Percentiles rank a stretch among this genome's conserved stretches.
phyloP scores from a whole-genome alignment of 2,888 invertebrate species.

The Scaptomyza caliginosa region DNA sequence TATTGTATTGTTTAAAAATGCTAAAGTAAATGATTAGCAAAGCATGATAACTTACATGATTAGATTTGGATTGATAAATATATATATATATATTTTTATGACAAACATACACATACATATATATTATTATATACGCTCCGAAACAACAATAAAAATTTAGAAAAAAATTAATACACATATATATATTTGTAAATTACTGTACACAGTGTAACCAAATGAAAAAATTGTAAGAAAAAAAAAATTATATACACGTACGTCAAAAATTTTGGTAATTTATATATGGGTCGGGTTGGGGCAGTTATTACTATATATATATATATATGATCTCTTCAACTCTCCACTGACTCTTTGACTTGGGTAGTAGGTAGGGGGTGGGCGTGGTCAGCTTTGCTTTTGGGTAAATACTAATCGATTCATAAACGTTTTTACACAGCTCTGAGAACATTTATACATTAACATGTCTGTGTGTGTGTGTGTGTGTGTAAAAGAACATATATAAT shows the following conservation, averaged over 20 bases:
- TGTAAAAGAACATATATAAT: no score
- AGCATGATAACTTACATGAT: conserved; percentile 39
- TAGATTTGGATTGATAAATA: background rate
- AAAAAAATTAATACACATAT: conserved; percentile 18
- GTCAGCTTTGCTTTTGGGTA: conserved; percentile 8
- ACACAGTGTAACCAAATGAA: conserved; percentile 49
- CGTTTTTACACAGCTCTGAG: conserved; percentile 61
- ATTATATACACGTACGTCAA: conserved; percentile 84
- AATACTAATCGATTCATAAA: conserved; percentile 82
- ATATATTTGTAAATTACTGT: conserved; percentile 36
- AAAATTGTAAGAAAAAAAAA: conserved; percentile 77
- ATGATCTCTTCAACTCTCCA: conserved; percentile 38
- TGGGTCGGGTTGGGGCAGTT: background rate
- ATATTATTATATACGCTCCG: conserved; percentile 1
- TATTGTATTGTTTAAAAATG: conserved; percentile 16
- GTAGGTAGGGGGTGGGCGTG: conserved; percentile 3
- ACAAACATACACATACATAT: conserved; percentile 29
- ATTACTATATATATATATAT: background rate
- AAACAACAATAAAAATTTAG: conserved; percentile 55
- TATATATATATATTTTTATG: conserved; percentile 8
- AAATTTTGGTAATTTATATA: conserved; percentile 50
- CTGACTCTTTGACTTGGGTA: conserved; percentile 21
- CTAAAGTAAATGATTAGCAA: conserved; percentile 30
- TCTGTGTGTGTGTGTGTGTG: no score
- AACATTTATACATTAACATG: conserved; percentile 11